phyloP scores from a whole-genome alignment of 2,888 invertebrate species.

The Pyrocoelia pectoralis region DNA sequence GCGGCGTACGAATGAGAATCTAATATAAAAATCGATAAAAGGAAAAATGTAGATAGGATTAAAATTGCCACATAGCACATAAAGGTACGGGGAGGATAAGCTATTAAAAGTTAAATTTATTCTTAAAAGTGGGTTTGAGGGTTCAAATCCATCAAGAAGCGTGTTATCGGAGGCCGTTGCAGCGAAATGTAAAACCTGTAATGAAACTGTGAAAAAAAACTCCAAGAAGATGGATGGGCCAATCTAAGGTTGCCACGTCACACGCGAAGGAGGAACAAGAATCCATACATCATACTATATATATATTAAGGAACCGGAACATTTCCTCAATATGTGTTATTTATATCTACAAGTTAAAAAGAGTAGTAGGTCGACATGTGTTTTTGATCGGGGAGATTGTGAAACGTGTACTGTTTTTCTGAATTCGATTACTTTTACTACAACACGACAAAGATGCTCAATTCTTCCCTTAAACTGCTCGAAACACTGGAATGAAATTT shows the following conservation, averaged over 20 bases:
- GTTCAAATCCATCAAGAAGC: conserved; percentile 47
- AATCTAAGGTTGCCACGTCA: conserved; percentile 45
- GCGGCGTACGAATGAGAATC: background rate
- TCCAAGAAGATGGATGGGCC: conserved; percentile 50
- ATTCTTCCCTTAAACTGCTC: background rate
- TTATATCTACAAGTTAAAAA: conserved; percentile 47
- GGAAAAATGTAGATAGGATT: conserved; percentile 16
- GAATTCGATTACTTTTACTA: conserved; percentile 30
- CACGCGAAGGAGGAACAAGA: conserved; percentile 38
- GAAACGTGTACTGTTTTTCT: conserved; percentile 38
- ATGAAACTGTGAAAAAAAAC: conserved; percentile 48
- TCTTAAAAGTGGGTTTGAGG: conserved; percentile 41
- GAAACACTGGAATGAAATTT: background rate
- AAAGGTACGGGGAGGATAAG: conserved; percentile 26
- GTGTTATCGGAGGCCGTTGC: conserved; percentile 40
- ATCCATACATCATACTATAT: conserved; percentile 46
- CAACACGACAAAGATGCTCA: conserved; percentile 15
- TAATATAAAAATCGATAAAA: conserved; percentile 10
- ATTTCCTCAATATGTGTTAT: conserved; percentile 48
- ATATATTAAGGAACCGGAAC: conserved; percentile 41
- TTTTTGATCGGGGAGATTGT: conserved; percentile 40
- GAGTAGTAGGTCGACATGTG: conserved; percentile 47
- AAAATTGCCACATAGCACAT: conserved; percentile 40
- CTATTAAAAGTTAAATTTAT: conserved; percentile 49
- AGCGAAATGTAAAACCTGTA: conserved; percentile 45